Percentiles rank a stretch among this genome's conserved stretches.
Conservation (phyloP, 1,140 invertebrate genomes). For the Neodiprion lecontei region DNA sequence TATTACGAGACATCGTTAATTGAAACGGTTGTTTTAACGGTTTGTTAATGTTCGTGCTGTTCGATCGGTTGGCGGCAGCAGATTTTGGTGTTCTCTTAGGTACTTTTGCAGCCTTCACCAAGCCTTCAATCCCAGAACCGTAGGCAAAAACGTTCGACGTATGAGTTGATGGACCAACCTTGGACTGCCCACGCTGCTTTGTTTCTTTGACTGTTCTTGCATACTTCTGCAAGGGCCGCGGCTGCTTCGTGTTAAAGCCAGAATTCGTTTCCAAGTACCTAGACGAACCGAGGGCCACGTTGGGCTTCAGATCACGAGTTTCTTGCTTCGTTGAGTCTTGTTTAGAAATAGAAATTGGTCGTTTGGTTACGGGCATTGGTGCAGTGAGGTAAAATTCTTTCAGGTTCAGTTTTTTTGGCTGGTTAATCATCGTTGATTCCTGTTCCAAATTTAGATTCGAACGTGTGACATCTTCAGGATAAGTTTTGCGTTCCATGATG, state of each 20-base stretch:
- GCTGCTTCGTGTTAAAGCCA: neutral
- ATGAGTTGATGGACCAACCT: neutral
- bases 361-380: neutral
- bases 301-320: neutral
- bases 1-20: neutral
- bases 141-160: neutral
- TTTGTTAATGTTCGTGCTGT: neutral
- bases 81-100: neutral
- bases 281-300: neutral
- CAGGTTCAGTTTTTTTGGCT: neutral
- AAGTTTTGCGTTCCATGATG: conserved; percentile 9
- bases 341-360: neutral
- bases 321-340: neutral
- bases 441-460: neutral
- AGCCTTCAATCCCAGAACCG: neutral
- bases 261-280: neutral
- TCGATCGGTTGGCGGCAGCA: neutral
- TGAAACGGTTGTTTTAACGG: neutral
- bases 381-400: neutral
- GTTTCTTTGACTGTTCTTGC: neutral
- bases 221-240: neutral
- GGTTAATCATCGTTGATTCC: neutral
- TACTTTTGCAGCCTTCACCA: neutral
- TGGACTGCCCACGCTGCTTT: neutral
- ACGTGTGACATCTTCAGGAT: neutral